Percentiles rank a stretch among this genome's conserved stretches.
phyloP scores from a whole-genome alignment of 2,888 invertebrate genomes.

The Gerris lacustris region DNA sequence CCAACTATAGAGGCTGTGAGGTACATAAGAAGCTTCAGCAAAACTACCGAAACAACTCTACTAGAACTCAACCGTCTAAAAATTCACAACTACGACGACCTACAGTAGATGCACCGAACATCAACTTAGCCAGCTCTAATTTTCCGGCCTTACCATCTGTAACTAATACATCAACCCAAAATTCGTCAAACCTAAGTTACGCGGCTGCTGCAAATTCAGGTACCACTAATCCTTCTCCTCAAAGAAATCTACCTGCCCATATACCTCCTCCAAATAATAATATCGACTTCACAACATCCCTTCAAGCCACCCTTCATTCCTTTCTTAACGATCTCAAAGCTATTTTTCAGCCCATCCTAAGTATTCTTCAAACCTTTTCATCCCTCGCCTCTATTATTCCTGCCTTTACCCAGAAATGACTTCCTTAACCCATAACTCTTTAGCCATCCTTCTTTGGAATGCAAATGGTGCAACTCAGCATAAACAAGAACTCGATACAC shows the following conservation, averaged over 20 bases:
- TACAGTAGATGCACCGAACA: no score
- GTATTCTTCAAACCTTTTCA: background rate
- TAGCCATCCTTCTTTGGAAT: conserved; percentile 8
- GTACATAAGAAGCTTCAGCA: no score
- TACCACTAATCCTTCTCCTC: background rate
- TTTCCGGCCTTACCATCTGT: no score
- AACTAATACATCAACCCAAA: no score
- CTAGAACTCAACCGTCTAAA: no score
- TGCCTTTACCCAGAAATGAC: background rate
- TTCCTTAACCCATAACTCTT: conserved; percentile 5
- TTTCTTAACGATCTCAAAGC: background rate
- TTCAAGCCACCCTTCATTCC: background rate
- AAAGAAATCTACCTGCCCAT: background rate
- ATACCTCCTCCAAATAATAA: background rate
- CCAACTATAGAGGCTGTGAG: no score
- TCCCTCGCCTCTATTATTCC: background rate
- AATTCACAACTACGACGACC: no score
- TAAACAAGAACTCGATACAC: background rate
- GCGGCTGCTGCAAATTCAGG: background rate
- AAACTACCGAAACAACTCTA: no score
- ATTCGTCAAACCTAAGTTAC: no score
- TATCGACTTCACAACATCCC: background rate
- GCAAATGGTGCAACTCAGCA: conserved; percentile 5
- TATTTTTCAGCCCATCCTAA: background rate
- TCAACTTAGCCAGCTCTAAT: no score